A percentile compares a stretch with the other conserved stretches of the same genome.
phyloP scores from a whole-genome alignment of 2,113 vertebrate species.

The Irena cyanogastra region DNA sequence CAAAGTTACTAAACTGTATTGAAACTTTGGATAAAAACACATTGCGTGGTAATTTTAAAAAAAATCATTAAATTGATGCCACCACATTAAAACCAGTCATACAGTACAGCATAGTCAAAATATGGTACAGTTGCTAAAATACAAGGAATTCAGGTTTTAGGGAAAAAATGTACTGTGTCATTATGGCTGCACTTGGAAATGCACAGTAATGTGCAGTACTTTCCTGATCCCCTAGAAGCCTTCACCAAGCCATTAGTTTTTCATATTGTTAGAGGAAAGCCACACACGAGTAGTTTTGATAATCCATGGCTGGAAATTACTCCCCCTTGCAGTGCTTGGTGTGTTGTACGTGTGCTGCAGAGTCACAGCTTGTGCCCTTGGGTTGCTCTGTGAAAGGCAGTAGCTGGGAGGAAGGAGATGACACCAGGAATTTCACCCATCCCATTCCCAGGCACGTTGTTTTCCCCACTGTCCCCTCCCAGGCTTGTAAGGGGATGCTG shows the following conservation, averaged over 20 bases:
- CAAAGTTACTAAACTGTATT: background rate
- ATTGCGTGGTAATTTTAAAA: background rate
- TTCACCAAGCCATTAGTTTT: background rate
- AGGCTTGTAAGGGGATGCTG: background rate
- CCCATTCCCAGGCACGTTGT: rapidly evolving
- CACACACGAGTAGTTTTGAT: background rate
- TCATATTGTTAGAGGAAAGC: background rate
- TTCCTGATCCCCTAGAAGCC: background rate
- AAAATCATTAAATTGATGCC: background rate
- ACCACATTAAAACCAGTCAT: background rate
- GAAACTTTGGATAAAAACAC: background rate
- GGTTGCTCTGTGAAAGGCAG: background rate
- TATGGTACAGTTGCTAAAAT: background rate
- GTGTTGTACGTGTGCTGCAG: background rate
- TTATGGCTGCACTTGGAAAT: background rate
- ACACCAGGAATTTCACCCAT: background rate
- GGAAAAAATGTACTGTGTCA: background rate
- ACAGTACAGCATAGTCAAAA: background rate
- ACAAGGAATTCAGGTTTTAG: background rate
- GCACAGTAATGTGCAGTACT: background rate
- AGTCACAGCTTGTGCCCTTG: background rate
- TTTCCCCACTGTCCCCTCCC: background rate
- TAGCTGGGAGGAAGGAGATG: background rate
- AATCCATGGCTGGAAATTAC: background rate
- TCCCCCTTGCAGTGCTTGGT: background rate